phyloP scores from a whole-genome alignment of 2,888 invertebrate species.

The Drosophila fungiperda region DNA sequence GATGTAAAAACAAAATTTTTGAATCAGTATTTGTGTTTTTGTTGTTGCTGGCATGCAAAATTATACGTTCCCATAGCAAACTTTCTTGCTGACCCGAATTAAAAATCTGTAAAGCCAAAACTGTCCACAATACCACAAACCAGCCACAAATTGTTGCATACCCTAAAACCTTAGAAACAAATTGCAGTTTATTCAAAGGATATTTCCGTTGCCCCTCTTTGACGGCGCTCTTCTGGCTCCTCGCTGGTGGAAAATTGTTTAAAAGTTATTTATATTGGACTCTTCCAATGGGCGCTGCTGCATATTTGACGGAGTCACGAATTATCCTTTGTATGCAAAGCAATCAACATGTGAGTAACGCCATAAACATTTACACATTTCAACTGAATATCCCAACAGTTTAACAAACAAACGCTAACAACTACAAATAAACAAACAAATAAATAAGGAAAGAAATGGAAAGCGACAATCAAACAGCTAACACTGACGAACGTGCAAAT shows the following conservation, averaged over 20 bases:
- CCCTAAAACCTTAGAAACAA: constrained; percentile 9
- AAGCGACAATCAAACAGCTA: constrained; percentile 23
- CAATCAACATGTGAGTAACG: constrained; percentile 54
- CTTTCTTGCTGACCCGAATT: background rate
- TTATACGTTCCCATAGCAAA: background rate
- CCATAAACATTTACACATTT: constrained; percentile 43
- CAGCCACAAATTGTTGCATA: constrained; percentile 30
- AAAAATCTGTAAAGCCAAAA: background rate
- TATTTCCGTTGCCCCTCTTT: constrained; percentile 1
- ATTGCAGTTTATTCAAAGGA: constrained; percentile 24
- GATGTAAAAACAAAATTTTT: background rate
- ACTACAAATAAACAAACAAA: constrained; percentile 62
- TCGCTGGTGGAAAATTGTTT: background rate
- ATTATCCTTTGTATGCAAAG: constrained; percentile 34
- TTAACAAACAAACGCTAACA: constrained; percentile 71
- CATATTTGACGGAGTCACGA: constrained; percentile 18
- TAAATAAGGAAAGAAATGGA: constrained; percentile 48
- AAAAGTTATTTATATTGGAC: background rate
- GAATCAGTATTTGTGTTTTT: background rate
- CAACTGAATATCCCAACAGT: constrained; percentile 74
- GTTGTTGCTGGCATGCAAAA: background rate
- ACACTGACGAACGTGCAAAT: constrained; percentile 28
- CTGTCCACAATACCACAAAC: constrained; percentile 4
- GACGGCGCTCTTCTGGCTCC: too few relatives aligned
- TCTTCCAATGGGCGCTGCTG: constrained; percentile 7